These are phyloP conservation scores for Pammene aurita DNA, from an alignment of 2,888 invertebrate genomes.

Conservation along the genomic window DNA sequence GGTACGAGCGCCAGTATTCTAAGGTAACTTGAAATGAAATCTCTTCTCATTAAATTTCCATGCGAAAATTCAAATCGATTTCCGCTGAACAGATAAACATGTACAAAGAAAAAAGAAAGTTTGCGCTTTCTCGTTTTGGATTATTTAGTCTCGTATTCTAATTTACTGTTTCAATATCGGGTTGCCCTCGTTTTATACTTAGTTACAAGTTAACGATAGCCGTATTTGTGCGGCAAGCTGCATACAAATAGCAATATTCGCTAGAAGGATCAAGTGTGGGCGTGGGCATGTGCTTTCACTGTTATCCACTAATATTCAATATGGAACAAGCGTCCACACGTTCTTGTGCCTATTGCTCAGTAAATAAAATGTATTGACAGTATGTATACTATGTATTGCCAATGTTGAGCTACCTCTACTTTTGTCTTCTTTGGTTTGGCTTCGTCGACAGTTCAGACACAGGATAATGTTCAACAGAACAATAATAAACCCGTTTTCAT, in stretches of 20 bases:
- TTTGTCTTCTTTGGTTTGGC: neutral
- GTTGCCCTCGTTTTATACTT: slow-evolving; percentile 43
- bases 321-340: slow-evolving; percentile 19
- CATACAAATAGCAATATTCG: slow-evolving; percentile 40
- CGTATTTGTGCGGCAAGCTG: slow-evolving; percentile 38
- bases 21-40: neutral
- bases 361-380: slow-evolving; percentile 2
- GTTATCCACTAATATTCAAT: slow-evolving; percentile 27
- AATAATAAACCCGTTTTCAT: no score
- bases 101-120: slow-evolving; percentile 40
- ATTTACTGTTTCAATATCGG: slow-evolving; percentile 47
- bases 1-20: neutral
- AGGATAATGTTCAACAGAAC: no score
- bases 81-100: slow-evolving; percentile 9
- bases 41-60: neutral
- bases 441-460: no score
- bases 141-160: slow-evolving; percentile 38
- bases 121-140: slow-evolving; percentile 43
- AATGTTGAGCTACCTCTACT: neutral
- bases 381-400: neutral
- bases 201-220: slow-evolving; percentile 26
- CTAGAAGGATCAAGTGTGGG: slow-evolving; percentile 40
- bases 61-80: slow-evolving; percentile 5
- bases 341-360: neutral
- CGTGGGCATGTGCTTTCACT: slow-evolving; percentile 42